Percentiles rank a stretch among this genome's conserved stretches.
phyloP scores from a whole-genome alignment of 2,113 vertebrate genomes.

The Eleginops maclovinus region DNA sequence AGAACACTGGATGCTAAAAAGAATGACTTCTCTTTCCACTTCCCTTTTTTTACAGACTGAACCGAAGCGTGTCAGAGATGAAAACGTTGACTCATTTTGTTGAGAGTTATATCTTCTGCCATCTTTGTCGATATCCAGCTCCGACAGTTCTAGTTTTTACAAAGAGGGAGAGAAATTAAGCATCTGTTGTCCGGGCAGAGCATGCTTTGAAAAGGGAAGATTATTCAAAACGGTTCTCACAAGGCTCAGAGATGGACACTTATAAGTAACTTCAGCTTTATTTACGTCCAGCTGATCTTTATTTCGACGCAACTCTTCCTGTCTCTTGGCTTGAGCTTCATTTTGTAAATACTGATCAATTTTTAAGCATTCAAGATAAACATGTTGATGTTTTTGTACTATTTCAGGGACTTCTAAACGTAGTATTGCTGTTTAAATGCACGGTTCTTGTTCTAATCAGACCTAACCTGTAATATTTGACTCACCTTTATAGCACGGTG shows the following conservation, averaged over 20 bases:
- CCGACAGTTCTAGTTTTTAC: neutral
- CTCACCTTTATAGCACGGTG: conserved; percentile 22
- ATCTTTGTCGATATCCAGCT: neutral
- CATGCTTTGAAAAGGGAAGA: neutral
- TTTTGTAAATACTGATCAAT: conserved; percentile 18
- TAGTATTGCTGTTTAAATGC: too few species aligned
- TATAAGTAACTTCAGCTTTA: neutral
- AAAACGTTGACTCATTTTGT: conserved; percentile 5
- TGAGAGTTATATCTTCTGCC: neutral
- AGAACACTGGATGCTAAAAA: conserved; percentile 27
- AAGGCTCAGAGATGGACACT: neutral
- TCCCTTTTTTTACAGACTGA: conserved; percentile 41
- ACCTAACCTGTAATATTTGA: neutral
- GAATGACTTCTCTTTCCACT: conserved; percentile 53
- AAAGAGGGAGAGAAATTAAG: neutral
- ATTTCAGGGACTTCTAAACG: too few species aligned
- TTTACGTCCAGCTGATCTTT: neutral
- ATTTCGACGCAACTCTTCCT: neutral
- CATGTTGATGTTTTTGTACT: too few species aligned
- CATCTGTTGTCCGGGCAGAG: neutral
- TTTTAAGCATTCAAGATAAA: neutral
- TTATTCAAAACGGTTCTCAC: neutral
- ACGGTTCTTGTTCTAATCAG: neutral
- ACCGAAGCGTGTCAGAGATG: conserved; percentile 14
- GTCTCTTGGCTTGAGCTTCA: neutral